Evolutionary conservation across 2,113 vertebrate genomes (phyloP), one percentile per base, ranked within the genome.

Genomic region (Thamnophis sirtalis): DNA sequence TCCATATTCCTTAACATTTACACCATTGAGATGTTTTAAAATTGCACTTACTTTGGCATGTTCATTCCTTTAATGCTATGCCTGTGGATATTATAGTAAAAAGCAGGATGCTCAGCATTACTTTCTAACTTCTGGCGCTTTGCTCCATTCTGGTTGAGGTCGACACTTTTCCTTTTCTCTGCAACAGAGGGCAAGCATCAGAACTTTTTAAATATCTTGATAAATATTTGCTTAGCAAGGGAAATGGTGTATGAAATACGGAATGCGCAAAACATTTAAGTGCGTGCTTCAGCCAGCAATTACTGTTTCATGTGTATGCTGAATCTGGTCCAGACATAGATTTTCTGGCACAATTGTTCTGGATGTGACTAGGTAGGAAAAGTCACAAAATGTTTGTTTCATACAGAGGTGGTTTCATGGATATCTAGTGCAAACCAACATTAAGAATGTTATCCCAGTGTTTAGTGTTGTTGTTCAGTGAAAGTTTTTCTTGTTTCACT

Each of bases 51-150:
- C 99, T 99, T 99, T 87, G 99, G 99, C 98, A 99, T 99, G 95
- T 99, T 99, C 98, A 99, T 98, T 89, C 99, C 98, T 87, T 98
- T 97, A 95, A 99, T 99, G 95, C 99, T 99, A 97, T 99, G 99
- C 86, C 99, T 98, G 95, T 99, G 99, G 95, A 99, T 97, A 92
- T 99, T 99, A 97, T 99, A 99, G 96, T 99, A 99, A 94, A 99
- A 99, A 0, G 98, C 97, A 13, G 99, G 99, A 24, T 99, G 99
- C 88, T 99, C 98, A 49, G 98, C 84, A 9, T 96, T 98, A 38
- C 63, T 93, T 0, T 99, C 99, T 0, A 93, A 91, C 94, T 98
- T 99, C 22, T 97, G 97, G 85, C 98, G 98, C 97, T 99, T 99
- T 90, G 97, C 87, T 0, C 95, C 4, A 0, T 96, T 97, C 0